Conservation (phyloP, 2,888 invertebrate genomes). For the Trachelus tabidus region DNA sequence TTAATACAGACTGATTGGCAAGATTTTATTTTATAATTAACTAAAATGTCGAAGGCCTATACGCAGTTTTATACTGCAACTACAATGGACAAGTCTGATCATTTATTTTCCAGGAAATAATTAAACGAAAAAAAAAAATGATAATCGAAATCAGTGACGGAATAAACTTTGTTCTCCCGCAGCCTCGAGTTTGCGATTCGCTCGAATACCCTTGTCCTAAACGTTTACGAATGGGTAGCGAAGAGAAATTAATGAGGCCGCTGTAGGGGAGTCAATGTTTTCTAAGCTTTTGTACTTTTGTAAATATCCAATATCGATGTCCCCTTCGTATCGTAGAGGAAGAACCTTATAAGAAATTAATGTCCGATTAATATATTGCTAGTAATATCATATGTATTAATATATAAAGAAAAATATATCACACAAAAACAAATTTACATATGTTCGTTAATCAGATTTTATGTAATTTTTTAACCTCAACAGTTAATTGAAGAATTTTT, state of each 20-base stretch:
- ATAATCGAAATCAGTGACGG: not conserved
- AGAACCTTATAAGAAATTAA: slow-evolving; percentile 26
- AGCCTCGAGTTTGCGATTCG: not conserved
- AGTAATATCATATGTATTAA: slow-evolving; percentile 38
- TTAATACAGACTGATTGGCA: not conserved
- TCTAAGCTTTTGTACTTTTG: slow-evolving; percentile 65
- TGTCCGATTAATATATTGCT: slow-evolving; percentile 47
- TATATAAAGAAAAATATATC: slow-evolving; percentile 39
- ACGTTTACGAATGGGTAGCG: not conserved
- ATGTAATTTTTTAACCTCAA: not conserved
- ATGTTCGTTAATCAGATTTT: not conserved
- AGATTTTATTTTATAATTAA: not conserved
- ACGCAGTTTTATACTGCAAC: not conserved
- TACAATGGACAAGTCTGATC: not conserved
- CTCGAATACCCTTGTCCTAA: not conserved
- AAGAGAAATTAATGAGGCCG: slow-evolving; percentile 24
- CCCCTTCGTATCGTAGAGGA: not conserved
- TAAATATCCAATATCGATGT: slow-evolving; percentile 52
- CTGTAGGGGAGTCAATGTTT: slow-evolving; percentile 58
- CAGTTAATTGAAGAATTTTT: not conserved
- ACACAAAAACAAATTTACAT: slow-evolving; percentile 22
- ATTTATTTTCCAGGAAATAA: not conserved
- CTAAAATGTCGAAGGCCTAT: not conserved
- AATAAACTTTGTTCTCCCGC: not conserved
- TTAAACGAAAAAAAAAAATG: not conserved